These are phyloP conservation scores for Triops longicaudatus DNA, from an alignment of 1,140 invertebrate species.

Conservation along the genomic window DNA sequence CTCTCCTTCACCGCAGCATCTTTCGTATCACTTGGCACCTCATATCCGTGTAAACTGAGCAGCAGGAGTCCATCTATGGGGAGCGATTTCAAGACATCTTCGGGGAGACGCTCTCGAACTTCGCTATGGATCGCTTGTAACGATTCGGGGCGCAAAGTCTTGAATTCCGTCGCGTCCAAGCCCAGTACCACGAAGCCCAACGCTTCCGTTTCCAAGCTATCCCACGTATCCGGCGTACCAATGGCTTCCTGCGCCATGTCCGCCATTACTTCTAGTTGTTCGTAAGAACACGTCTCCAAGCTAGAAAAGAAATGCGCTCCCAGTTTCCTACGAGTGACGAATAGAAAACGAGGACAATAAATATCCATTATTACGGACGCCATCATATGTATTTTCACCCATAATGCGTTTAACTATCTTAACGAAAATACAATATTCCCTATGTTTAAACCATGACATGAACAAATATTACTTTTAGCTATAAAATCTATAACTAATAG, in stretches of 20 bases:
- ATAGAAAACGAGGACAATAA: no score
- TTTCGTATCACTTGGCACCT: neutral
- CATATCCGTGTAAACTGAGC: neutral
- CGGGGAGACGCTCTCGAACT: neutral
- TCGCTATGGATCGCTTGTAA: neutral
- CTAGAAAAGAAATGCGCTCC: neutral
- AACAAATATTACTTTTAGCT: no score
- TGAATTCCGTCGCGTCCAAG: neutral
- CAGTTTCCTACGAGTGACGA: neutral
- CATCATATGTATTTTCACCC: no score
- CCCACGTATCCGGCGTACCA: neutral
- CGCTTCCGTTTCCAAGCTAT: neutral
- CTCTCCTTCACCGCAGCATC: neutral
- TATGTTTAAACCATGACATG: no score
- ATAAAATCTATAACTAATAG: no score
- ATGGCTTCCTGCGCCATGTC: neutral
- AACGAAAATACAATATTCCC: no score
- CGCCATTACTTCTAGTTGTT: neutral
- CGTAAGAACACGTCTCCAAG: neutral
- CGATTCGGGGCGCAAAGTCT: neutral
- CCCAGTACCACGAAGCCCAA: neutral
- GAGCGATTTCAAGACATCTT: neutral
- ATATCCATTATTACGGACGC: no score
- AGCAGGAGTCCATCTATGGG: neutral
- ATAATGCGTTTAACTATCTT: no score